These are phyloP conservation scores for Crioceris asparagi DNA, from an alignment of 2,888 invertebrate genomes.

Conservation along the genomic window DNA sequence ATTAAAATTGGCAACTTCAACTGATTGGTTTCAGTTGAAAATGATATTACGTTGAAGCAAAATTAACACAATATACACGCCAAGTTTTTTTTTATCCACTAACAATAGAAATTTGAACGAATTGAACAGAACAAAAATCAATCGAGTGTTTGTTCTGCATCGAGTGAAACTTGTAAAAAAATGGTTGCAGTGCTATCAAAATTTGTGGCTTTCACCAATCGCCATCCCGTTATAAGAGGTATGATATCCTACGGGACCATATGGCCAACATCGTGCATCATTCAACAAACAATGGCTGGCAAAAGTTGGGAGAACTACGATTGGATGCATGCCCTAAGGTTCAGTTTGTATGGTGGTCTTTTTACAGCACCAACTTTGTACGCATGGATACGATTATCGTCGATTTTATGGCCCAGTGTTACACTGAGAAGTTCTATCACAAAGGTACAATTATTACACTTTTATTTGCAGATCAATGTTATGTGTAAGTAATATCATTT, in stretches of 20 bases:
- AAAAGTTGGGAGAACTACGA: conserved; percentile 55
- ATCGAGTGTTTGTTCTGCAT: too few species aligned
- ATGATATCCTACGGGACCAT: conserved; percentile 61
- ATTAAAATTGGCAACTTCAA: too few species aligned
- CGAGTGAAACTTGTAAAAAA: too few species aligned
- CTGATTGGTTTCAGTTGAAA: too few species aligned
- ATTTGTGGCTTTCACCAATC: conserved; percentile 37
- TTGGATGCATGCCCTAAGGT: conserved; percentile 59
- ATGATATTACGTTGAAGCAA: too few species aligned
- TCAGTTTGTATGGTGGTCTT: conserved; percentile 67
- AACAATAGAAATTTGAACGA: too few species aligned
- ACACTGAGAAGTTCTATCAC: conserved; percentile 57
- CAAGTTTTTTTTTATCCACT: too few species aligned
- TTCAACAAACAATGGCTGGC: conserved; percentile 60
- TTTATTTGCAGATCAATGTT: not conserved
- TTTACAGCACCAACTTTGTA: conserved; percentile 75
- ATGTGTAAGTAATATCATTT: not conserved
- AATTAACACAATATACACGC: too few species aligned
- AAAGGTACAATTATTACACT: conserved; percentile 44
- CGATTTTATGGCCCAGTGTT: conserved; percentile 62
- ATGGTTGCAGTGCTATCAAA: conserved; percentile 38
- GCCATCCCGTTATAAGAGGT: conserved; percentile 47
- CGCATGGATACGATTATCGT: conserved; percentile 68
- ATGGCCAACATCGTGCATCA: conserved; percentile 63
- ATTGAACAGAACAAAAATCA: too few species aligned